A percentile compares a stretch with the other conserved stretches of the same genome.
Conservation (phyloP, 1,140 invertebrate genomes). For the Vollenhovia emeryi region DNA sequence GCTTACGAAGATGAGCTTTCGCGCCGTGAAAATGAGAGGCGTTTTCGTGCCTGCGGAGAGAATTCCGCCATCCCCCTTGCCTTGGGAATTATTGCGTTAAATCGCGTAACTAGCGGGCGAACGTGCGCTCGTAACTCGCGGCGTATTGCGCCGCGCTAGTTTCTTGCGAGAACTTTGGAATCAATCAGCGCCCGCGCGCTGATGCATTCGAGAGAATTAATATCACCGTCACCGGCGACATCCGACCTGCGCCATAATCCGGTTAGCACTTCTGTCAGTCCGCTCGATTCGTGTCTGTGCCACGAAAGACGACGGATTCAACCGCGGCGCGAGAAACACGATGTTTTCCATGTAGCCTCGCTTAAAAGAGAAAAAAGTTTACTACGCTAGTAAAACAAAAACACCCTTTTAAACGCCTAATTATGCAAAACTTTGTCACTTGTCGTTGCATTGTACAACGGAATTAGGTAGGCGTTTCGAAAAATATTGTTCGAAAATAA, state of each 20-base stretch:
- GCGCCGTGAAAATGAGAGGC: constrained; percentile 68
- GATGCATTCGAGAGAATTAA: constrained; percentile 75
- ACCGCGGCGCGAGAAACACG: not conserved
- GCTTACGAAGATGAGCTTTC: constrained; percentile 58
- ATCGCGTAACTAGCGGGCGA: constrained; percentile 73
- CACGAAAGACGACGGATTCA: constrained; percentile 47
- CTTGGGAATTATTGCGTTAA: constrained; percentile 72
- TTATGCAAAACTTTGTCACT: not conserved
- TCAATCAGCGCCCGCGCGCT: constrained; percentile 72
- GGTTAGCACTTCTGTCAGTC: constrained; percentile 62
- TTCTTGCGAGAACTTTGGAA: constrained; percentile 73
- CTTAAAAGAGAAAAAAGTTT: not conserved
- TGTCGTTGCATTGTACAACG: not conserved
- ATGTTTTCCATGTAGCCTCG: constrained; percentile 5
- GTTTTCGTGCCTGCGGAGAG: constrained; percentile 64
- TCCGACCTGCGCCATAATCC: constrained; percentile 70
- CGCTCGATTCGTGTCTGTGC: constrained; percentile 44
- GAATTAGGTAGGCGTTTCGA: not conserved
- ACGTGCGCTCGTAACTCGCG: constrained; percentile 72
- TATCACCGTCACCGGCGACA: constrained; percentile 72
- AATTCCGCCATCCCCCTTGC: constrained; percentile 29
- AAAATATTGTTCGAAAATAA: not conserved
- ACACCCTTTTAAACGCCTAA: not conserved
- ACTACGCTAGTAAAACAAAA: not conserved
- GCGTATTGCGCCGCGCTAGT: constrained; percentile 70